Conservation (phyloP, 2,888 invertebrate genomes). For the Azorinus chamasolen region DNA sequence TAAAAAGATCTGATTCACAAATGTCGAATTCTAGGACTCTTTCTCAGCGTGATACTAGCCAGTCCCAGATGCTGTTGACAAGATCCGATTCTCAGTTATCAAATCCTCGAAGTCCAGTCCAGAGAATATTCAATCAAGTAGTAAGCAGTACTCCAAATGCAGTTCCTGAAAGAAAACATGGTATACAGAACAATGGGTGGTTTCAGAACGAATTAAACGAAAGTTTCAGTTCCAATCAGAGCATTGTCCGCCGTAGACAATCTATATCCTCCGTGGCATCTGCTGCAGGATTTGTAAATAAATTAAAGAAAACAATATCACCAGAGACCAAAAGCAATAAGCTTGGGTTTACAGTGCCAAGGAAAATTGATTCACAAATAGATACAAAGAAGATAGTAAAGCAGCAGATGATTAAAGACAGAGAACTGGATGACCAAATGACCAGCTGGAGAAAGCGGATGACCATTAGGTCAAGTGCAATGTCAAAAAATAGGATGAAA, state of each 20-base stretch:
- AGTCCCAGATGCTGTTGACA: too few relatives aligned
- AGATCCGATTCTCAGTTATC: slow-evolving; percentile 7
- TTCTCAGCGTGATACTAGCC: too few relatives aligned
- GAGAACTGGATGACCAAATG: slow-evolving; percentile 50
- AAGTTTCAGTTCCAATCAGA: not conserved
- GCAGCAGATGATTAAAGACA: slow-evolving; percentile 50
- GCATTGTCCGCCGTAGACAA: not conserved
- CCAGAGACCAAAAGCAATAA: slow-evolving; percentile 1
- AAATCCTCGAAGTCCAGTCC: not conserved
- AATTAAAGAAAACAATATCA: slow-evolving; percentile 14
- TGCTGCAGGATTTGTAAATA: slow-evolving; percentile 16
- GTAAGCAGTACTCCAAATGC: not conserved
- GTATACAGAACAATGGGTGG: not conserved
- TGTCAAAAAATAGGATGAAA: not conserved
- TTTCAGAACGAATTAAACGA: not conserved
- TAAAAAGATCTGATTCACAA: too few relatives aligned
- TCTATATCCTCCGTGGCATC: slow-evolving; percentile 25
- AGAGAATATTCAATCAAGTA: too few relatives aligned
- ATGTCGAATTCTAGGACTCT: too few relatives aligned
- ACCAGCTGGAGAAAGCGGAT: slow-evolving; percentile 56
- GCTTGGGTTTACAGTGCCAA: slow-evolving; percentile 31
- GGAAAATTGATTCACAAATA: slow-evolving; percentile 34
- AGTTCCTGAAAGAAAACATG: not conserved
- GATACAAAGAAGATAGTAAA: slow-evolving; percentile 46
- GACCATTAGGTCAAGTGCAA: slow-evolving; percentile 20